These are phyloP conservation scores for Corythucha ciliata DNA, from an alignment of 2,888 invertebrate genomes.

Conservation along the genomic window DNA sequence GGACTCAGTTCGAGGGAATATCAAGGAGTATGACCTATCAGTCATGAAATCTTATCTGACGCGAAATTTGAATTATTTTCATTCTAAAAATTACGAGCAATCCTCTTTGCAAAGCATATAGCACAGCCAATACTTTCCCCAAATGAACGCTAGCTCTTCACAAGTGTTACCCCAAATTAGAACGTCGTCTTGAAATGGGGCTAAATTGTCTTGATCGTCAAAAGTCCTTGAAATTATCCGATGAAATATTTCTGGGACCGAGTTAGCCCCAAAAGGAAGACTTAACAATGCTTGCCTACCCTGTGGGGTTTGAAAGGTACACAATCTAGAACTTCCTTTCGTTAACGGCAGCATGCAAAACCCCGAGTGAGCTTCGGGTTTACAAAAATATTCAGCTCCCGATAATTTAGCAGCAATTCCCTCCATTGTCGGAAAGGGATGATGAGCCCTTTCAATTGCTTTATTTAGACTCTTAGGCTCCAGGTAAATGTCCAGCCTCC, in stretches of 20 bases:
- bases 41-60: too few relatives aligned
- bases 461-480: conserved; percentile 17
- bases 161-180: conserved; percentile 14
- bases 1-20: too few relatives aligned
- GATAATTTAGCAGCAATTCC: conserved; percentile 6
- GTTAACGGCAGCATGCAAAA: conserved; percentile 19
- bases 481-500: conserved; percentile 11
- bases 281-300: conserved; percentile 35
- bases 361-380: conserved; percentile 13
- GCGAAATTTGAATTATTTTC: too few relatives aligned
- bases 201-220: conserved; percentile 20
- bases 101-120: conserved; percentile 20
- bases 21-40: too few relatives aligned
- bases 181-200: conserved; percentile 26
- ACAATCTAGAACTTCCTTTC: neutral
- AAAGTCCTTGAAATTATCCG: conserved; percentile 15
- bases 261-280: conserved; percentile 38
- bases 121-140: conserved; percentile 16
- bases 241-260: conserved; percentile 34
- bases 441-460: conserved; percentile 12
- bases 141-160: conserved; percentile 16
- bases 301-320: conserved; percentile 19
- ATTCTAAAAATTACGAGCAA: too few relatives aligned
- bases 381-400: conserved; percentile 4
- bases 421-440: conserved; percentile 17